Percentiles rank a stretch among this genome's conserved stretches.
Conservation (phyloP, 2,113 vertebrate species). For the Tupaia tana region DNA sequence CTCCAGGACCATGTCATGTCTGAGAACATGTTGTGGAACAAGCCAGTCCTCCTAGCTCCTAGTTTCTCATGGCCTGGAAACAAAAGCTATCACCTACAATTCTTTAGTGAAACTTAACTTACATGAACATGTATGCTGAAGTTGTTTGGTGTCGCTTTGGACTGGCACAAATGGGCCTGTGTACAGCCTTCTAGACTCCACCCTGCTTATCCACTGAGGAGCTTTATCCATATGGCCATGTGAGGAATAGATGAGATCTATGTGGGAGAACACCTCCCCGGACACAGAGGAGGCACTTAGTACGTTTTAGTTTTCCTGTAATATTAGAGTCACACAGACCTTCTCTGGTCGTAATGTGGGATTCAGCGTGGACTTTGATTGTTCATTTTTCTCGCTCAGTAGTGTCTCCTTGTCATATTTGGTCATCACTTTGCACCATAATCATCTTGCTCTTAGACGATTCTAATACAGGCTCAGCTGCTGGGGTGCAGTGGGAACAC, state of each 20-base stretch:
- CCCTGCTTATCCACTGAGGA: no score
- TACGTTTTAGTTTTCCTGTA: background rate
- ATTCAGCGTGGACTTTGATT: background rate
- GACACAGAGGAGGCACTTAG: no score
- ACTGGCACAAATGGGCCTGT: background rate
- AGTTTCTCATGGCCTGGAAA: background rate
- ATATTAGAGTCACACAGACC: background rate
- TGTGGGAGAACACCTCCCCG: no score
- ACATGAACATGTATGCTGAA: background rate
- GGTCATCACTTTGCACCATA: accelerated
- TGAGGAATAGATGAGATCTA: background rate
- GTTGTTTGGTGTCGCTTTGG: background rate
- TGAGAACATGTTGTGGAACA: background rate
- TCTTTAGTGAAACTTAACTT: background rate
- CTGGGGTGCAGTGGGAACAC: no score
- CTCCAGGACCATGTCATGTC: background rate
- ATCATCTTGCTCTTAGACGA: background rate
- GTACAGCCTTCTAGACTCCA: background rate
- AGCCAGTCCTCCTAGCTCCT: background rate
- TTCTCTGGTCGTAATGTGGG: accelerated
- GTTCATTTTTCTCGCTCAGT: accelerated
- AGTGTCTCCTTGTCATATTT: accelerated
- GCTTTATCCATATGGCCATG: background rate
- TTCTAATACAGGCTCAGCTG: no score
- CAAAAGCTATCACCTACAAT: background rate